Evolutionary conservation across 2,113 vertebrate genomes (phyloP).

Genomic region (Caloenas nicobarica): DNA sequence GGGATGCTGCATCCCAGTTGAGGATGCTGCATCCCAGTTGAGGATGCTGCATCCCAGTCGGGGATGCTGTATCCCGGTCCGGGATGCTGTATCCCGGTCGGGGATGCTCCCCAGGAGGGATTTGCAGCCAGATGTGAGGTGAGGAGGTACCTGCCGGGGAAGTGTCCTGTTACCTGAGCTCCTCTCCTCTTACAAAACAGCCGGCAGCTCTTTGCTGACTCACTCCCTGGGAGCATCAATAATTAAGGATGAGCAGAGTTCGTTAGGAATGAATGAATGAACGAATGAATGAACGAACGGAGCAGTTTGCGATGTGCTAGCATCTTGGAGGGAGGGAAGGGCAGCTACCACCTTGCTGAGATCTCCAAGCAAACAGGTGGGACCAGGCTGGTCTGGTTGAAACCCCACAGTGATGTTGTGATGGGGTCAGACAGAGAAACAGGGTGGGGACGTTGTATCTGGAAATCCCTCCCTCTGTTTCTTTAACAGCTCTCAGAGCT

Average conservation of each 20-base stretch:
- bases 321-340: neutral
- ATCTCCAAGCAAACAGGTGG: neutral
- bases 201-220: neutral
- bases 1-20: neutral
- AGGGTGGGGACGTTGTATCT: neutral
- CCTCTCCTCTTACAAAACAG: neutral
- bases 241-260: neutral
- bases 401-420: neutral
- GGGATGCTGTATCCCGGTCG: neutral
- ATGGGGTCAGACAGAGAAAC: neutral
- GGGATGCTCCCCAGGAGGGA: neutral
- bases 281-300: neutral
- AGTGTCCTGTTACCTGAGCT: neutral
- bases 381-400: neutral
- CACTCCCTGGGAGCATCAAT: neutral
- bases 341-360: neutral
- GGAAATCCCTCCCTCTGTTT: neutral
- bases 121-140: neutral
- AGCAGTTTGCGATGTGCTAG: neutral
- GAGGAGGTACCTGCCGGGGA: neutral
- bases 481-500: neutral
- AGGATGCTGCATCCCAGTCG: rapidly evolving
- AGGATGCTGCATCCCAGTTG: neutral
- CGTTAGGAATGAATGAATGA: neutral
- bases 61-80: rapidly evolving